A percentile compares a stretch with the other conserved stretches of the same genome.
These are phyloP conservation scores for Malacosoma neustria DNA, from an alignment of 2,888 invertebrate genomes.

Conservation along the genomic window DNA sequence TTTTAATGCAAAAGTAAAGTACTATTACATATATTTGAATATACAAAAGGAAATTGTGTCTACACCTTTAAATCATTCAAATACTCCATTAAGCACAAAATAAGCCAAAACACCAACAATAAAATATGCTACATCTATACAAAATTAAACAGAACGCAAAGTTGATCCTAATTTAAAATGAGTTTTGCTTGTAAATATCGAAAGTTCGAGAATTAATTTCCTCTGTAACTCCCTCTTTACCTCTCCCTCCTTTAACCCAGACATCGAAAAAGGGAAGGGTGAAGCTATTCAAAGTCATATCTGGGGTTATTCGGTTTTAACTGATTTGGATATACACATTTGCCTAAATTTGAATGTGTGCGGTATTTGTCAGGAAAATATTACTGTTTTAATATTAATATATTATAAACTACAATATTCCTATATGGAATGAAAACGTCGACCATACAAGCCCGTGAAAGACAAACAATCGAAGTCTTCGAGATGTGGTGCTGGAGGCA, in stretches of 20 bases:
- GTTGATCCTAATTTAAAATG: slow-evolving; percentile 25
- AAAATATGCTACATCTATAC: slow-evolving; percentile 8
- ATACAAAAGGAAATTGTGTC: background rate
- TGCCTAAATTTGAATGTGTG: too few species aligned
- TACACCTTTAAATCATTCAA: background rate
- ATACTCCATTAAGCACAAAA: background rate
- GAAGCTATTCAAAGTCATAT: slow-evolving; percentile 22
- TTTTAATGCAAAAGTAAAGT: too few species aligned
- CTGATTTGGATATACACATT: too few species aligned
- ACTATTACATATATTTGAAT: background rate
- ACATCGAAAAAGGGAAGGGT: slow-evolving; percentile 8
- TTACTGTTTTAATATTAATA: too few species aligned
- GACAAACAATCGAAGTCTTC: too few species aligned
- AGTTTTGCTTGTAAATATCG: slow-evolving; percentile 33
- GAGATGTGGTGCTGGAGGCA: too few species aligned
- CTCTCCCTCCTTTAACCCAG: slow-evolving; percentile 5
- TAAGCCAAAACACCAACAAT: slow-evolving; percentile 7
- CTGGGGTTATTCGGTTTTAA: slow-evolving; percentile 15
- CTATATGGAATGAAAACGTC: too few species aligned
- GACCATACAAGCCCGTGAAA: too few species aligned
- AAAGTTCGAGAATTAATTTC: slow-evolving; percentile 45
- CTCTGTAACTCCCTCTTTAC: slow-evolving; percentile 16
- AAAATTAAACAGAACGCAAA: slow-evolving; percentile 20
- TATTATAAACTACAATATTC: too few species aligned
- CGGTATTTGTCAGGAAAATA: too few species aligned